Percentiles rank a stretch among this genome's conserved stretches.
Conservation (phyloP, 2,888 invertebrate species). For the Orthosia gothica region DNA sequence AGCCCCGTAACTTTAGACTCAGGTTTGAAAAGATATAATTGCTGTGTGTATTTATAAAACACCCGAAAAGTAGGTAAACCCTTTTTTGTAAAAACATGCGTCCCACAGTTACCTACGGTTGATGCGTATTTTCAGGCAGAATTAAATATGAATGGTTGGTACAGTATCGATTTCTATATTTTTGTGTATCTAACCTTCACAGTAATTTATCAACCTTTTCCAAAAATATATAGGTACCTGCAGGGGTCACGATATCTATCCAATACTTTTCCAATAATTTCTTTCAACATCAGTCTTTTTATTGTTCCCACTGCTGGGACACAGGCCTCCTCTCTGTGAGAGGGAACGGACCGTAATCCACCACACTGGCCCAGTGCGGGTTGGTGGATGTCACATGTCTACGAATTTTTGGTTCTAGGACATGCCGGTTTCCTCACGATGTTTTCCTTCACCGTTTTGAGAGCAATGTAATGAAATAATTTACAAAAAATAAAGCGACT, state of each 20-base stretch:
- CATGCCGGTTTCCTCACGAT: too few species aligned
- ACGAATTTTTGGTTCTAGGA: too few species aligned
- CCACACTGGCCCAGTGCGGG: too few species aligned
- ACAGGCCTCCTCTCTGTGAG: too few species aligned
- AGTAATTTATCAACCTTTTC: slow-evolving; percentile 25
- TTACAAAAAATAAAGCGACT: too few species aligned
- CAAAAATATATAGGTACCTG: neutral
- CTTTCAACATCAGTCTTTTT: too few species aligned
- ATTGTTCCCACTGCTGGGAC: too few species aligned
- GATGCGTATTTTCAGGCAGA: slow-evolving; percentile 25
- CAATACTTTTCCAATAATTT: neutral
- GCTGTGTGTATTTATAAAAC: slow-evolving; percentile 47
- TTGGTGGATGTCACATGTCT: too few species aligned
- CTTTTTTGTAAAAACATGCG: slow-evolving; percentile 36
- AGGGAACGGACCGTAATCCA: too few species aligned
- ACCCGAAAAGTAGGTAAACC: slow-evolving; percentile 26
- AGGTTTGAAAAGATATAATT: slow-evolving; percentile 45
- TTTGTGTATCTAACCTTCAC: slow-evolving; percentile 28
- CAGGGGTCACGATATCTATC: neutral
- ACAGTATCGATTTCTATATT: slow-evolving; percentile 42
- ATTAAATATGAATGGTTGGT: slow-evolving; percentile 49
- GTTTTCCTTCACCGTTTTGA: too few species aligned
- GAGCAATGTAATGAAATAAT: too few species aligned
- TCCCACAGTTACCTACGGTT: slow-evolving; percentile 11
- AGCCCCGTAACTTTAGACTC: slow-evolving; percentile 23